Evolutionary conservation across 2,797 vertebrate species (phyloP).

Genomic region (Adelosebastes latens): DNA sequence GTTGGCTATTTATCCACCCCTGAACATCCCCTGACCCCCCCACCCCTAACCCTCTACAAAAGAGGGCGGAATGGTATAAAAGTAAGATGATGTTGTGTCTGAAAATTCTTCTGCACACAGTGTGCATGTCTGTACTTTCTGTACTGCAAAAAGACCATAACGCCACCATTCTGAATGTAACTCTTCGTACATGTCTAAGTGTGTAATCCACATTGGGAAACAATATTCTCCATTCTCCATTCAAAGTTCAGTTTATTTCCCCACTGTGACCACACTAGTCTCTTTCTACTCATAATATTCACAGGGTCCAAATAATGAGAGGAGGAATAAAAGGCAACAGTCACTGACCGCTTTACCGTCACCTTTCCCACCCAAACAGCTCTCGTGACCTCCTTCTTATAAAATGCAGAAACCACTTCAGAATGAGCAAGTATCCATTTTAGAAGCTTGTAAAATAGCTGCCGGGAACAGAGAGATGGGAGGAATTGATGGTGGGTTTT

Average conservation of each 20-base stretch:
- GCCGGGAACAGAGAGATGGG: slow-evolving; percentile 8
- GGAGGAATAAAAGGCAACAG: slow-evolving; percentile 4
- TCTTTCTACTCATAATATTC: not conserved
- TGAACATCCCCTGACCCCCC: no score
- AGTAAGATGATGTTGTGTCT: not conserved
- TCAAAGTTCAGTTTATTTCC: not conserved
- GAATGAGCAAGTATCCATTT: slow-evolving; percentile 44
- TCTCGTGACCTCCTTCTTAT: slow-evolving; percentile 23
- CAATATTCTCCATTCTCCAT: not conserved
- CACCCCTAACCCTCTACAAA: no score
- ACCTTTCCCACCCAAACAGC: slow-evolving; percentile 29
- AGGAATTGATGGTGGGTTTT: slow-evolving; percentile 16
- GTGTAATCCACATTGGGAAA: not conserved
- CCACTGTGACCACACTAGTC: not conserved
- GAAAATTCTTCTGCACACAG: not conserved
- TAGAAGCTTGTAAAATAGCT: slow-evolving; percentile 47
- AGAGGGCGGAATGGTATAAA: not conserved
- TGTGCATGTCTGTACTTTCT: not conserved
- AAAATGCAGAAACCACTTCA: slow-evolving; percentile 24
- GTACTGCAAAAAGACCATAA: not conserved
- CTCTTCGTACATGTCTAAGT: not conserved
- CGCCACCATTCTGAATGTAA: not conserved
- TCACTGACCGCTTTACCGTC: slow-evolving; percentile 19
- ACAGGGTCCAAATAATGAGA: slow-evolving; percentile 17
- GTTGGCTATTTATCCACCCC: no score